Base-by-base conservation (phyloP, 2,888 invertebrate genomes). In the Alloscopus bannaensis region DNA sequence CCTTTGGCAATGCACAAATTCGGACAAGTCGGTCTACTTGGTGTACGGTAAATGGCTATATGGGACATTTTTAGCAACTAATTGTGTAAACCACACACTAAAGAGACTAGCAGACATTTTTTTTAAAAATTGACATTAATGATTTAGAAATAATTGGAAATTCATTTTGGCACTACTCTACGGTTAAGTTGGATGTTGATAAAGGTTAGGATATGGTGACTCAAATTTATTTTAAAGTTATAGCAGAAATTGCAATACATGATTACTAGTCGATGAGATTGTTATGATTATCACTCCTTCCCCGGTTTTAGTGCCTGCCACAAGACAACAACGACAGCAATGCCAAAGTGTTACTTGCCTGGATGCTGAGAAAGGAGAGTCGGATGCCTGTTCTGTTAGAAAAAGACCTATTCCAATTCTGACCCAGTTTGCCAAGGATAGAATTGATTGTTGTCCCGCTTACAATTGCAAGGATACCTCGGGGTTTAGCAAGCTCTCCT, bases 1-100 rank as follows among this genome's bases (percentile, higher is more conserved):
- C 13, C 60, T 72, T 3, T 72, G 66, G 64, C 26, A 65, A 45
- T 64, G 64, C 31, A 64, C 45, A 3, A 8, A 64, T 45, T n/a
- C 45, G 42, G 64, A 64, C n/a, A 29, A 45, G 45, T 45, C 57
- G 6, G 28, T 18, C 11, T 50, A 50, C 22, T 20, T 18, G 11
- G 50, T 50, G 8, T 50, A 18, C 20, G 50, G 50, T 50, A 50
- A 50, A 18, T 47, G 3, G 8, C 3, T 11, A 47, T 47, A n/a
- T 47, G 18, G 18, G 47, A 47, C 4, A n/a, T n/a, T n/a, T n/a
- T n/a, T n/a, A n/a, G n/a, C n/a, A n/a, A n/a, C n/a, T n/a, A n/a
- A n/a, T n/a, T n/a, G n/a, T n/a, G n/a, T n/a, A n/a, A n/a, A n/a
- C n/a, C n/a, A n/a, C n/a, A n/a, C n/a, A n/a, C n/a, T n/a, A n/a